Evolutionary conservation across 2,113 vertebrate genomes (phyloP).

Genomic region (Nansenia antarctica): DNA sequence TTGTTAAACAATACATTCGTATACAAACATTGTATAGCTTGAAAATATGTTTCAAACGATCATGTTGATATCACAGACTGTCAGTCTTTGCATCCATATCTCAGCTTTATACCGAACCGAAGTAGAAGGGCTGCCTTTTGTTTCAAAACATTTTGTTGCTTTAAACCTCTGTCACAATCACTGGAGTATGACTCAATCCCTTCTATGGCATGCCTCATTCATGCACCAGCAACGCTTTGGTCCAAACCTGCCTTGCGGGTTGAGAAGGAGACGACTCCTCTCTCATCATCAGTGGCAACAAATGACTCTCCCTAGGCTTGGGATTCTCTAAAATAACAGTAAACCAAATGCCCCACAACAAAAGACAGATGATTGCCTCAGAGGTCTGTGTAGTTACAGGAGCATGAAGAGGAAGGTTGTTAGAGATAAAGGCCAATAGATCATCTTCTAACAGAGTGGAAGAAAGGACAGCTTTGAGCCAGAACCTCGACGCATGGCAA

Average conservation of each 20-base stretch:
- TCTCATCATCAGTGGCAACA: slow-evolving; percentile 2
- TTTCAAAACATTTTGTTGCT: background rate
- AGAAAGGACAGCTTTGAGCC: background rate
- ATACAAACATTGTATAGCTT: too few relatives aligned
- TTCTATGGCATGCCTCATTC: background rate
- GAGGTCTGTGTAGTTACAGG: background rate
- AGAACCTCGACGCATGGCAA: background rate
- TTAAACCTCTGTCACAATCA: background rate
- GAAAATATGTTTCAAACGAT: too few relatives aligned
- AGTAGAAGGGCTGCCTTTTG: too few relatives aligned
- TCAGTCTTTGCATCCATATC: too few relatives aligned
- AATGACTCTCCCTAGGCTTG: slow-evolving; percentile 13
- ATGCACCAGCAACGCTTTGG: background rate
- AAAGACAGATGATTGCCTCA: background rate
- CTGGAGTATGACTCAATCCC: background rate
- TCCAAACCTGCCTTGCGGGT: background rate
- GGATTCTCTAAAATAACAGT: slow-evolving; percentile 3
- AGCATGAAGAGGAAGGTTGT: background rate
- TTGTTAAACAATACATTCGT: too few relatives aligned
- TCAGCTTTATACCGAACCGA: too few relatives aligned
- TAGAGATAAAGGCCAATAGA: slow-evolving; percentile 1
- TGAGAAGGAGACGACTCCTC: background rate
- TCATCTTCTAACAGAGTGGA: background rate
- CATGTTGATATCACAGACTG: too few relatives aligned
- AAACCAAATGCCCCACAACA: background rate